Base-by-base conservation (phyloP, 2,888 invertebrate genomes). In the Tipula helvola region DNA sequence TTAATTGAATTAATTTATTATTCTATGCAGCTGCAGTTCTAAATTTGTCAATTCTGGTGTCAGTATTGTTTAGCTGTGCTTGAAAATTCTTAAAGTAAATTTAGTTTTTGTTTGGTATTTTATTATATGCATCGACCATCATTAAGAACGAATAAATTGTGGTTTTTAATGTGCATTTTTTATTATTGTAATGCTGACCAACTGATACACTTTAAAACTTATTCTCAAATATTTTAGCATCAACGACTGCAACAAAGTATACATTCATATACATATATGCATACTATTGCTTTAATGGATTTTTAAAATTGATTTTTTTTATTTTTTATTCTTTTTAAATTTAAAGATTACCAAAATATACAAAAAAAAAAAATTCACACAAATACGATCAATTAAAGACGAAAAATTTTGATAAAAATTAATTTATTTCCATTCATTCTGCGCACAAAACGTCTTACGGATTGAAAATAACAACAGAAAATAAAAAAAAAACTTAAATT, bases 301-400 rank as follows among this genome's bases (percentile, higher is more conserved):
- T 71, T 71, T 71, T 71, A 28, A 71, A 71, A 71, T 71, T 28
- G 10, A n/a, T 71, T 71, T 71, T 71, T 10, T 10, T 18, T 57
- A n/a, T 71, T 28, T 8, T 10, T 71, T 28, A 52, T 71, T 71
- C 71, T 18, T 71, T 28, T 52, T 28, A 28, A 71, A 71, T 71
- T 52, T 71, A 10, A 71, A 71, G 71, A 71, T 71, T 71, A 71
- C 71, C 71, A 18, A 71, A 28, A 71, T 52, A 16, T 28, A 52
- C 5, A 52, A 52, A 16, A 52, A 16, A 16, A 52, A 52, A 5
- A 16, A 52, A 52, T 71, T 71, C 71, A 71, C 71, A 71, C 71
- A 71, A 71, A 71, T 71, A 71, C 71, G 71, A 71, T 71, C 71
- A 71, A 71, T 71, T 71, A 71, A 71, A 71, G 71, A 71, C 71